These are phyloP conservation scores for Pao palembangensis DNA, from an alignment of 2,113 vertebrate genomes.

Conservation along the genomic window DNA sequence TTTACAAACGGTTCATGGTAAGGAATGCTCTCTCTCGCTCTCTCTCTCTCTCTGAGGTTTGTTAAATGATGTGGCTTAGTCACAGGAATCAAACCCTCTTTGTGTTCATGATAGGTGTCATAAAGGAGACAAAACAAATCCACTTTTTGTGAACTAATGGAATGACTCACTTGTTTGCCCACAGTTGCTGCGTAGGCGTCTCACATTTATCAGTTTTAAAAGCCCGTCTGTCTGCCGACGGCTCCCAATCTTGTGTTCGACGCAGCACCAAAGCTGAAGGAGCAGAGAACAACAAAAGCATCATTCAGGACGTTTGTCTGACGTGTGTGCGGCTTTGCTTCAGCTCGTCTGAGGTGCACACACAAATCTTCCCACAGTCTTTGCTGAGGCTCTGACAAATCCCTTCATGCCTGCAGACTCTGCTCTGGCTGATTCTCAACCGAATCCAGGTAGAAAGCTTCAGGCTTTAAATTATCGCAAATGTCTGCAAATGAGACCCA, in stretches of 20 bases:
- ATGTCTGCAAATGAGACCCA: background rate
- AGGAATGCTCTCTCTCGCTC: too few species aligned
- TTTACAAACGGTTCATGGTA: background rate
- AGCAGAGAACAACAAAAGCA: too few species aligned
- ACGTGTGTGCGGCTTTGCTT: background rate
- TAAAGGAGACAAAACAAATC: background rate
- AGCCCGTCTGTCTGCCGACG: conserved; percentile 1
- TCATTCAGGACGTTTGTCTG: background rate
- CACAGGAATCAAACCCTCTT: background rate
- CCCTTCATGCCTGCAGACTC: conserved; percentile 19
- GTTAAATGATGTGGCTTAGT: background rate
- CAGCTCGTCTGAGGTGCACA: background rate
- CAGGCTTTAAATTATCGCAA: conserved; percentile 12
- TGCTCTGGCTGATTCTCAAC: conserved; percentile 11
- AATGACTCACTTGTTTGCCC: conserved; percentile 8
- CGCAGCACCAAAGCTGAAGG: background rate
- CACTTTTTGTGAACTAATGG: too few species aligned
- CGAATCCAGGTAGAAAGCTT: conserved; percentile 14
- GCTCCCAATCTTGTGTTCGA: background rate
- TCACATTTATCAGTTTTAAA: background rate
- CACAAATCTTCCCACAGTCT: too few species aligned
- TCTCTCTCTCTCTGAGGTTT: too few species aligned
- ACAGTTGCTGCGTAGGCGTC: conserved; percentile 19
- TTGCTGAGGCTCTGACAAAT: conserved; percentile 27
- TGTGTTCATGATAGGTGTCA: background rate